Evolutionary conservation across 2,113 vertebrate species (phyloP), one percentile per base, ranked within the genome.

Genomic region (Atherinomorus stipes): DNA sequence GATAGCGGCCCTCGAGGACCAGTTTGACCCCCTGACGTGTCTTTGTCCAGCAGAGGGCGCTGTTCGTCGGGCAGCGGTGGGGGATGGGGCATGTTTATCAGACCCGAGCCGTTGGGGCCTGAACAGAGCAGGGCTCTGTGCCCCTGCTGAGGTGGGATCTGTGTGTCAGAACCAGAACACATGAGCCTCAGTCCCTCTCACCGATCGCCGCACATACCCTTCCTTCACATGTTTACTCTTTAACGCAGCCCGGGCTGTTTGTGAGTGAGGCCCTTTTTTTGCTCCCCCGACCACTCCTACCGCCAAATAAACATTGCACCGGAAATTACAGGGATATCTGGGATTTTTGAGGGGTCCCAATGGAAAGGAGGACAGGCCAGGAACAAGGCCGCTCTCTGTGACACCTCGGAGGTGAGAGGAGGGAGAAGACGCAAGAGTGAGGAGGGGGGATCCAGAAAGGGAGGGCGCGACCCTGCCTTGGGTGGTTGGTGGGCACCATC

Each of bases 321-420:
- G 93, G 92, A 94, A 94, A 94, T 94, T 94, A 87, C 91, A 83
- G 80, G 89, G 91, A 94, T 94, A 91, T 88, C 92, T 94, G 92
- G 92, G 92, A 94, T 94, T 90, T 94, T 93, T 94, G 86, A 78
- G 91, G 89, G 91, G 77, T 92, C 85, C 88, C 64, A 71, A 69
- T 85, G 91, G 92, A 91, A 91, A 92, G 88, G 77, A 82, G 83
- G 77, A 62, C 65, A 47, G 13, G 26, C 50, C 28, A 23, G 51
- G 91, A 92, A 94, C 93, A 94, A 93, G 89, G 85, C 64, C 59
- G 76, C 85, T 88, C 88, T 93, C 88, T 94, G 92, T 94, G 74
- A 90, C 89, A 90, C 83, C 85, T 85, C 37, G 42, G 76, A 86
- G 80, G 83, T 85, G 88, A 79, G 74, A 78, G 83, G 66, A 71